Base-by-base conservation (phyloP, 2,888 invertebrate genomes). In the Chromoteleia sp. region DNA sequence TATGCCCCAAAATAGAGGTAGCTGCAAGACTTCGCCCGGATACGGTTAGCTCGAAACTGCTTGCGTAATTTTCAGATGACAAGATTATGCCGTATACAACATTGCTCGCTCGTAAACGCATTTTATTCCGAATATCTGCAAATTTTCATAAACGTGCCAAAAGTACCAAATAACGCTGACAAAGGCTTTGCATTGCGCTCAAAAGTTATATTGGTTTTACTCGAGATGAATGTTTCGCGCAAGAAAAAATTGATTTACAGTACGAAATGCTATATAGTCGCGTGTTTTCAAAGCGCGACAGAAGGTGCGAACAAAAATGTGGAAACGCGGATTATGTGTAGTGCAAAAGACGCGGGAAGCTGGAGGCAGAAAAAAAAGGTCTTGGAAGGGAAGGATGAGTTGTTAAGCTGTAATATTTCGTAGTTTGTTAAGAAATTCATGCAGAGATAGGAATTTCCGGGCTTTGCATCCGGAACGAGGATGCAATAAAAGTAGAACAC, bases 11-110 rank as follows among this genome's bases (percentile, higher is more conserved):
- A 83, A 83, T 83, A 67, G 80, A 74, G 77, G 79, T 61, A 54
- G 74, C 61, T 33, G 71, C 75, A 48, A 52, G 65, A 77, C 25
- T 68, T 76, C 76, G 56, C 45, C 52, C 25, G 77, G 61, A 74
- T 73, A 70, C 54, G 74, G 50, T 70, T 73, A 70, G 74, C 78
- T 63, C 54, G 76, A 70, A 75, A 78, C 77, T 78, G 76, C 78
- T 76, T 54, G 73, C 76, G 79, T 82, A 82, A 79, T 82, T 82
- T 82, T 78, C 63, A 50, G 76, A 82, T 82, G 82, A 82, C 82
- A 78, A 79, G 76, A 79, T 82, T 79, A 79, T 76, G 73, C 82
- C 67, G 79, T 79, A 79, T 79, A 79, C 76, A 78, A 82, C 76
- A 68, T 61, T 61, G 75, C 63, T 54, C 56, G 39, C 67, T 65